Conservation (phyloP, 2,888 invertebrate genomes). For the Lasioglossum zephyrum region DNA sequence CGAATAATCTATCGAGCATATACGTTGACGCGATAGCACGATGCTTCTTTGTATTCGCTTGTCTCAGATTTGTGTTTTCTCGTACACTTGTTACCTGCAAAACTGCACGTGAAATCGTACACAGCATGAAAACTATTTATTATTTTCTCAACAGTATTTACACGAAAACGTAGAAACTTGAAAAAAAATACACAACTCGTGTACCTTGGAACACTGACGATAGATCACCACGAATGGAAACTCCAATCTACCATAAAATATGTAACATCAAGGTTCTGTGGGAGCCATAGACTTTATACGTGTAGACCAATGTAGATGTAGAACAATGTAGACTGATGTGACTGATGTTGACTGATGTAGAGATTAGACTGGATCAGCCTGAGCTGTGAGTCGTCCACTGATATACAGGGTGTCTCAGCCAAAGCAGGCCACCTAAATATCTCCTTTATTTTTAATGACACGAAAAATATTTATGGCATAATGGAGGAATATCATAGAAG, state of each 20-base stretch:
- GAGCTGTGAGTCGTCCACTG: too few relatives aligned
- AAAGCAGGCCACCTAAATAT: too few relatives aligned
- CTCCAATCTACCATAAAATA: constrained; percentile 30
- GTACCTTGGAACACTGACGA: constrained; percentile 4
- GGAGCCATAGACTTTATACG: neutral
- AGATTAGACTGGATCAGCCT: too few relatives aligned
- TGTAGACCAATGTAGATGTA: too few relatives aligned
- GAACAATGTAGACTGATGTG: too few relatives aligned
- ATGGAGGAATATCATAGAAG: too few relatives aligned
- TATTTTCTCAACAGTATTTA: constrained; percentile 4
- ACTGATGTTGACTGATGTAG: too few relatives aligned
- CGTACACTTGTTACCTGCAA: neutral
- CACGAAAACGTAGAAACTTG: constrained; percentile 3
- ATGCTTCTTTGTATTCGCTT: constrained; percentile 38
- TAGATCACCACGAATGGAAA: constrained; percentile 17
- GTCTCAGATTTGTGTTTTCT: constrained; percentile 14
- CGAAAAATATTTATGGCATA: too few relatives aligned
- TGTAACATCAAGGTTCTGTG: neutral
- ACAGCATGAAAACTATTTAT: neutral
- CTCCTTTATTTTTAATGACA: too few relatives aligned
- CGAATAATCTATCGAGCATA: constrained; percentile 12
- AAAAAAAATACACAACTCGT: constrained; percentile 30
- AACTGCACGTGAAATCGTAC: neutral
- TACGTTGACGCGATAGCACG: constrained; percentile 19
- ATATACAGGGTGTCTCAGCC: too few relatives aligned